phyloP scores from a whole-genome alignment of 2,888 invertebrate species.

The Choreutis nemorana region DNA sequence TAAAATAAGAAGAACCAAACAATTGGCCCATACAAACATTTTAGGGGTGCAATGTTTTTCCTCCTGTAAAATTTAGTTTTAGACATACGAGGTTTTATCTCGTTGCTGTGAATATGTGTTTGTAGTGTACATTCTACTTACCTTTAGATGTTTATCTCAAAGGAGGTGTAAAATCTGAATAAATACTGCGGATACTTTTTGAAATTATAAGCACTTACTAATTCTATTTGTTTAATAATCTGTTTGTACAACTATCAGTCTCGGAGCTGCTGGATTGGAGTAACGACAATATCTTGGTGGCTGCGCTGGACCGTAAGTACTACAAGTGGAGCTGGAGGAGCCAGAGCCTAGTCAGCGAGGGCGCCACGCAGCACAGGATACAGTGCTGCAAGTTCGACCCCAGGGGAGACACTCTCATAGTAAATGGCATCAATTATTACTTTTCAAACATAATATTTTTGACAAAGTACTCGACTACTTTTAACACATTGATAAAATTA shows the following conservation, averaged over 20 bases:
- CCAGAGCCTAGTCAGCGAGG: conserved; percentile 34
- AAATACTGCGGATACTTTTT: neutral
- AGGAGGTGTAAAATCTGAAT: conserved; percentile 1
- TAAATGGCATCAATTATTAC: too few species aligned
- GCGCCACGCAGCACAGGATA: conserved; percentile 23
- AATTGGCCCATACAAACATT: too few species aligned
- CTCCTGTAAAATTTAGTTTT: too few species aligned
- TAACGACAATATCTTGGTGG: conserved; percentile 41
- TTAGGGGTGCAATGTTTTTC: conserved; percentile 1
- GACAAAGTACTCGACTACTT: too few species aligned
- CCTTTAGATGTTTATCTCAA: too few species aligned
- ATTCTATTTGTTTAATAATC: neutral
- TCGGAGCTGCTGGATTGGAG: conserved; percentile 56
- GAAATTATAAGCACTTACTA: neutral
- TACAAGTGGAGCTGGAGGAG: conserved; percentile 51
- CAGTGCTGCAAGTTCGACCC: conserved; percentile 51
- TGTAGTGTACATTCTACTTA: conserved; percentile 1
- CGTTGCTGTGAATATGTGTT: conserved; percentile 4
- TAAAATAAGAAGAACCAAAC: too few species aligned
- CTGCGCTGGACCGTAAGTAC: conserved; percentile 41
- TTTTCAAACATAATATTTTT: too few species aligned
- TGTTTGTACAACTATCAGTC: conserved; percentile 29
- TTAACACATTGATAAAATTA: too few species aligned
- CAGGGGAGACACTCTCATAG: too few species aligned
- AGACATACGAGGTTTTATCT: too few species aligned